phyloP scores from a whole-genome alignment of 2,113 vertebrate species.

The Dolichallabes microphthalmus region DNA sequence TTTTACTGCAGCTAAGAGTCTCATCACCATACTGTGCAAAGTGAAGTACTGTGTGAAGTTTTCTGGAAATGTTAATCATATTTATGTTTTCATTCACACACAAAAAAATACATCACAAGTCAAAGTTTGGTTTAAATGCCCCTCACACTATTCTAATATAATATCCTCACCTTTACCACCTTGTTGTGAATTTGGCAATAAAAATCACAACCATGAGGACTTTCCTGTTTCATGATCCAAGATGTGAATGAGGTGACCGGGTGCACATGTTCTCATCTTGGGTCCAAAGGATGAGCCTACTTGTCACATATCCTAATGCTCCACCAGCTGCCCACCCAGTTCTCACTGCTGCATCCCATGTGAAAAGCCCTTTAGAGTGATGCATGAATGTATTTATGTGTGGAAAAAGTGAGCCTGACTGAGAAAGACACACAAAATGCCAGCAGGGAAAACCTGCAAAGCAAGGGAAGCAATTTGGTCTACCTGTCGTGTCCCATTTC shows the following conservation, averaged over 20 bases:
- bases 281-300: not conserved
- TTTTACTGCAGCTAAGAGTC: too few relatives aligned
- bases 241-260: not conserved
- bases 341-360: not conserved
- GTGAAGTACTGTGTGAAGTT: too few relatives aligned
- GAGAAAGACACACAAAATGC: slow-evolving; percentile 39
- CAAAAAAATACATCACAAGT: too few relatives aligned
- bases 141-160: too few relatives aligned
- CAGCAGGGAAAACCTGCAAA: slow-evolving; percentile 16
- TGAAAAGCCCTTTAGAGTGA: slow-evolving; percentile 9
- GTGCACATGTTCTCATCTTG: not conserved
- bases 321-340: not conserved
- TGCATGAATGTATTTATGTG: not conserved
- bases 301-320: not conserved
- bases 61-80: too few relatives aligned
- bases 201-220: not conserved
- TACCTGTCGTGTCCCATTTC: slow-evolving; percentile 53
- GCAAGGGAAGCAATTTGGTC: slow-evolving; percentile 49
- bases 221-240: not conserved
- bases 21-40: too few relatives aligned
- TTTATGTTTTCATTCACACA: too few relatives aligned
- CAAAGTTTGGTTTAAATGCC: too few relatives aligned
- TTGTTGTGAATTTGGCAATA: not conserved
- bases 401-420: slow-evolving; percentile 4
- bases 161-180: not conserved